A percentile compares a stretch with the other conserved stretches of the same genome.
Evolutionary conservation across 1,140 invertebrate species (phyloP).

Genomic region (Philopotamus ludificatus): DNA sequence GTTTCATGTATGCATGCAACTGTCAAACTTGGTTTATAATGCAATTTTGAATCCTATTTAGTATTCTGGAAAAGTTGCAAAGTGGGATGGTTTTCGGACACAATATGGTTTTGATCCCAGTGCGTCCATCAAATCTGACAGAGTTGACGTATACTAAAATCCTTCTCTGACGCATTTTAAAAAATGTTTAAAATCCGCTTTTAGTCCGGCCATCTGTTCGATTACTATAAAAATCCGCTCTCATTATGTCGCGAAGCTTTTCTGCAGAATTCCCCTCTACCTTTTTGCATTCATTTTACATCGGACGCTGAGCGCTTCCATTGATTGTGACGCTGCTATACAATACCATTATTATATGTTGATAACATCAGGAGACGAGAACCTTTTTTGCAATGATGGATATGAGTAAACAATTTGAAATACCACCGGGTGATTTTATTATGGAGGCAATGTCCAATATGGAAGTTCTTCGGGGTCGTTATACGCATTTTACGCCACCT

Average conservation of each 20-base stretch:
- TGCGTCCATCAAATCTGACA: too few relatives aligned
- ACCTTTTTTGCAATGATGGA: not conserved
- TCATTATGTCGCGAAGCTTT: conserved; percentile 20
- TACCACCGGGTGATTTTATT: not conserved
- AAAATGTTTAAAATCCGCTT: too few relatives aligned
- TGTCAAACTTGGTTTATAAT: too few relatives aligned
- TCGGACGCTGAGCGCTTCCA: conserved; percentile 13
- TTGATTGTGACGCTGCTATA: conserved; percentile 22
- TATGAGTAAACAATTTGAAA: not conserved
- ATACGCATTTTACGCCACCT: not conserved
- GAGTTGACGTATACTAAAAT: too few relatives aligned
- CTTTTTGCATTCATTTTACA: conserved; percentile 24
- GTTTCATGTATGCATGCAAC: too few relatives aligned
- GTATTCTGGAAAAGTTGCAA: too few relatives aligned
- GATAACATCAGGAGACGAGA: conserved; percentile 14
- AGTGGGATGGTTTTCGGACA: too few relatives aligned
- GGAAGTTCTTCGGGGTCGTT: not conserved
- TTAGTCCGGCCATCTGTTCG: conserved; percentile 28
- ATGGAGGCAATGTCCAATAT: not conserved
- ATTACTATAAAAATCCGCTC: conserved; percentile 30
- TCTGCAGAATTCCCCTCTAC: conserved; percentile 10
- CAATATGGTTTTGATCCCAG: too few relatives aligned
- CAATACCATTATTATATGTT: conserved; percentile 27
- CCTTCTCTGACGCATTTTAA: too few relatives aligned
- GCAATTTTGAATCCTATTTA: too few relatives aligned